phyloP scores from a whole-genome alignment of 2,888 invertebrate genomes.

The Caenorhabditis sp. region DNA sequence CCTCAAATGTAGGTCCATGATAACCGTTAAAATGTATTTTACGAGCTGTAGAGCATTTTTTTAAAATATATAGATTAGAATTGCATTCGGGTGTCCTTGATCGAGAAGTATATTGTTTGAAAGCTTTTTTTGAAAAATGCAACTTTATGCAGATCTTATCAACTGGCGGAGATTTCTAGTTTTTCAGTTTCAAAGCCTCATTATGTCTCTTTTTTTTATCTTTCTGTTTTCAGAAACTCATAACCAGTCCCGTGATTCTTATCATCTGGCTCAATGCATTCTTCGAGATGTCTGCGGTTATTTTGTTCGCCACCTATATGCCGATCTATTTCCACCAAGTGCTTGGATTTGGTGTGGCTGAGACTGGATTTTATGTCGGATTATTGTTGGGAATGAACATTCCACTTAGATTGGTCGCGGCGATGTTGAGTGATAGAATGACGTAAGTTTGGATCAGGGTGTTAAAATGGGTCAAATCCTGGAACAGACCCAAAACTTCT shows the following conservation, averaged over 20 bases:
- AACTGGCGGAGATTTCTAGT: neutral
- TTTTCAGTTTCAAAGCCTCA: neutral
- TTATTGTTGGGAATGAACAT: slow-evolving; percentile 40
- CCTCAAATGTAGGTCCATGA: too few relatives aligned
- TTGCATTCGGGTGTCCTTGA: too few relatives aligned
- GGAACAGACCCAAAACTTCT: too few relatives aligned
- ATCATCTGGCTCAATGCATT: slow-evolving; percentile 60
- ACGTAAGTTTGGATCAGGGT: neutral
- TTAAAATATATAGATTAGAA: too few relatives aligned
- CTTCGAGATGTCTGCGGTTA: slow-evolving; percentile 56
- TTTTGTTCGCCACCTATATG: slow-evolving; percentile 53
- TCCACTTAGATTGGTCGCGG: slow-evolving; percentile 16
- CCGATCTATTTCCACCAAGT: slow-evolving; percentile 59
- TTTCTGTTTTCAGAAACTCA: slow-evolving; percentile 41
- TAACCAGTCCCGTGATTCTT: slow-evolving; percentile 44
- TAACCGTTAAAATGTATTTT: too few relatives aligned
- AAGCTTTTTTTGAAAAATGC: too few relatives aligned
- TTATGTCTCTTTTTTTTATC: neutral
- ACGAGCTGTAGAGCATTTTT: too few relatives aligned
- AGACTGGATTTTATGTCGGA: slow-evolving; percentile 40
- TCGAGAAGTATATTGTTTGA: too few relatives aligned
- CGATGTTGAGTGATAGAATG: neutral
- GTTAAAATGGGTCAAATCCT: too few relatives aligned
- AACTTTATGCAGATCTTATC: too few relatives aligned
- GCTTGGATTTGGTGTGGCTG: slow-evolving; percentile 38